phyloP scores from a whole-genome alignment of 1,140 invertebrate genomes.

The Monochamus saltuarius region DNA sequence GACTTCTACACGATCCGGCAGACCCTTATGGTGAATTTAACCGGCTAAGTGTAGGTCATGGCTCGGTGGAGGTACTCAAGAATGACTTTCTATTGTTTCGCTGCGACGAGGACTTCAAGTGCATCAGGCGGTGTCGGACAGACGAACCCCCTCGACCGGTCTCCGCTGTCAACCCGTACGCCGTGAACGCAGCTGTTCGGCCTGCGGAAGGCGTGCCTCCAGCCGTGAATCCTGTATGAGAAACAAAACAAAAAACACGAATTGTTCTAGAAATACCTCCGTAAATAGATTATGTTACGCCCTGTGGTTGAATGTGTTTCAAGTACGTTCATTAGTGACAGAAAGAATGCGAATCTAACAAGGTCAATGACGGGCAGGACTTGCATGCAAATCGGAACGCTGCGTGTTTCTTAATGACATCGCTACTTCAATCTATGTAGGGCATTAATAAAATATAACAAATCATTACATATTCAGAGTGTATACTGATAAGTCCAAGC shows the following conservation, averaged over 20 bases:
- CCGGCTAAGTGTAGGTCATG: constrained; percentile 5
- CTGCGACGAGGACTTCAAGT: neutral
- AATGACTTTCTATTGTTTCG: constrained; percentile 5
- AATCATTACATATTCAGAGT: too few relatives aligned
- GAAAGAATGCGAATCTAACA: neutral
- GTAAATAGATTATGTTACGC: constrained; percentile 4
- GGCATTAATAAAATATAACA: too few relatives aligned
- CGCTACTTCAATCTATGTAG: too few relatives aligned
- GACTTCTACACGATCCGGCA: too few relatives aligned
- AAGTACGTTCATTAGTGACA: neutral
- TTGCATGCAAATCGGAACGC: neutral
- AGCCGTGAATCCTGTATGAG: constrained; percentile 24
- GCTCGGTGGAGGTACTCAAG: neutral
- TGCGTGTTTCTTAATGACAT: neutral
- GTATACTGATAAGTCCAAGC: too few relatives aligned
- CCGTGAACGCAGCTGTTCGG: neutral
- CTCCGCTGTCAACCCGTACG: neutral
- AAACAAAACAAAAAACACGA: neutral
- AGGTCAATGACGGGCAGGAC: neutral
- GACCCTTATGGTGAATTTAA: neutral
- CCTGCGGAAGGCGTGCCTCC: constrained; percentile 15
- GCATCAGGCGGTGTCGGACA: neutral
- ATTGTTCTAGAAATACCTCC: constrained; percentile 7
- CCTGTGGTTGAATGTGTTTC: neutral
- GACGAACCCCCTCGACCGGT: neutral